Conservation (phyloP, 1,140 invertebrate genomes). For the Philaenus spumarius region DNA sequence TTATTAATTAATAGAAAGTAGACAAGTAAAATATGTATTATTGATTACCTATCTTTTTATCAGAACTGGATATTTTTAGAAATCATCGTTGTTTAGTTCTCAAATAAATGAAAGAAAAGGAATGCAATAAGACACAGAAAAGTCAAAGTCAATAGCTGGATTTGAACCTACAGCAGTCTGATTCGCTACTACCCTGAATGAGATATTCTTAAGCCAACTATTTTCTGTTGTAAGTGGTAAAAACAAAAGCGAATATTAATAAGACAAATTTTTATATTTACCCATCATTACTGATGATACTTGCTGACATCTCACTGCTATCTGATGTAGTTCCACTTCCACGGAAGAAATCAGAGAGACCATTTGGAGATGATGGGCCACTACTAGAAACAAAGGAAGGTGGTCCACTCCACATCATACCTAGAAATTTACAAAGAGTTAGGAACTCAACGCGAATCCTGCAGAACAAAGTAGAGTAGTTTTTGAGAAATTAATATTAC, state of each 20-base stretch:
- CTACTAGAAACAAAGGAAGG: slow-evolving; percentile 54
- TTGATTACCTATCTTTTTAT: not conserved
- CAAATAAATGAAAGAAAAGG: not conserved
- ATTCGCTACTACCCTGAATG: not conserved
- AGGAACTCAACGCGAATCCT: too few relatives aligned
- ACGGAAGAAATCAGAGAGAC: slow-evolving; percentile 46
- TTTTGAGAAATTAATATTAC: too few relatives aligned
- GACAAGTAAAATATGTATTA: too few relatives aligned
- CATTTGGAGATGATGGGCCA: slow-evolving; percentile 59
- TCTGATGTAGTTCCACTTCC: slow-evolving; percentile 36
- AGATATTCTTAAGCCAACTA: not conserved
- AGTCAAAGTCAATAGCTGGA: too few relatives aligned
- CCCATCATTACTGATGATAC: slow-evolving; percentile 54
- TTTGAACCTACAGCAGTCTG: not conserved
- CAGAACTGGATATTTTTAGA: not conserved
- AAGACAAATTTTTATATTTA: slow-evolving; percentile 31
- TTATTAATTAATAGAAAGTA: too few relatives aligned
- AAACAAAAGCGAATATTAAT: not conserved
- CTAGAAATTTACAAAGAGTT: slow-evolving; percentile 25
- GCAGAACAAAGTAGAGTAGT: not conserved
- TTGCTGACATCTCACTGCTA: slow-evolving; percentile 53
- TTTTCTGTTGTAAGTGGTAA: too few relatives aligned
- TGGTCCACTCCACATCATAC: slow-evolving; percentile 52
- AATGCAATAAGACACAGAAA: not conserved
- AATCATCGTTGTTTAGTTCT: not conserved